Evolutionary conservation across 2,113 vertebrate species (phyloP).

Genomic region (Callopanchax toddi): DNA sequence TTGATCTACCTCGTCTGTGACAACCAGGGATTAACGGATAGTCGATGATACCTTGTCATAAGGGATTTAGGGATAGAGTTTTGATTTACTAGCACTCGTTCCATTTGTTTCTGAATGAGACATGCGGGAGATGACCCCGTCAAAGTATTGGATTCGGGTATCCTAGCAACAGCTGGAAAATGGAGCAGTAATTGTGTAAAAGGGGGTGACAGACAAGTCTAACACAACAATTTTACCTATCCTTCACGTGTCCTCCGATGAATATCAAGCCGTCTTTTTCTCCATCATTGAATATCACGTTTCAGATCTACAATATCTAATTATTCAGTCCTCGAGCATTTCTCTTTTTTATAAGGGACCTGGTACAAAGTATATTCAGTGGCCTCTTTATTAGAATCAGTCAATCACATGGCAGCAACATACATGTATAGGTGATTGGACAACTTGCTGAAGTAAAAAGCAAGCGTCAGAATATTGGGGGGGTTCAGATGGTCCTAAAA

Average conservation of each 20-base stretch:
- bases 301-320: conserved; percentile 3
- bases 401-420: too few relatives aligned
- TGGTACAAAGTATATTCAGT: not conserved
- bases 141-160: conserved; percentile 59
- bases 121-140: conserved; percentile 53
- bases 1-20: conserved; percentile 59
- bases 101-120: conserved; percentile 59
- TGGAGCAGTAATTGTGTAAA: conserved; percentile 62
- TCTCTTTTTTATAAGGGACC: not conserved
- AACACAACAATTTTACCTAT: conserved; percentile 49
- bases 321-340: conserved; percentile 11
- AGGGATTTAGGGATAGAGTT: conserved; percentile 65
- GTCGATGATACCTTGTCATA: conserved; percentile 52
- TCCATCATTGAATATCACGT: conserved; percentile 26
- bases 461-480: too few relatives aligned
- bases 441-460: too few relatives aligned
- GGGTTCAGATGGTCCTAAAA: too few relatives aligned
- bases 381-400: too few relatives aligned
- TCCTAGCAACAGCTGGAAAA: conserved; percentile 62
- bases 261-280: conserved; percentile 23
- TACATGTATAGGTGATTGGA: too few relatives aligned
- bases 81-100: conserved; percentile 51
- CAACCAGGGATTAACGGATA: conserved; percentile 55
- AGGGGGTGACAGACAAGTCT: conserved; percentile 36
- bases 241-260: conserved; percentile 49